Conservation (phyloP, 35 echinoderm and acorn worm species). For the Nesometra sesokonis region DNA sequence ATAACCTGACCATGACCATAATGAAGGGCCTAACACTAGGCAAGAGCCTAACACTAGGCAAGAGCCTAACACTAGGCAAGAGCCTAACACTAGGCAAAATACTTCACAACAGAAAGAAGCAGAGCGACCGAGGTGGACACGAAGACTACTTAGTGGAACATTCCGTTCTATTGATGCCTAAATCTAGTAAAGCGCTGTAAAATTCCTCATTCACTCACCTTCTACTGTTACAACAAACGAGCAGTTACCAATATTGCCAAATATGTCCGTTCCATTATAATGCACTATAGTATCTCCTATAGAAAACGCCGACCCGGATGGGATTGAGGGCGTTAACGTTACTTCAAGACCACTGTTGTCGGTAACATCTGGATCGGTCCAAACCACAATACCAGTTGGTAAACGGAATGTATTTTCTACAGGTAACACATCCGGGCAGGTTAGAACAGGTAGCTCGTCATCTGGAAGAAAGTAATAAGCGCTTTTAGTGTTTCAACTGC, state of each 20-base stretch:
- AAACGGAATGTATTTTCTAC: background rate
- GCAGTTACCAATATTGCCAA: slow-evolving; percentile 2
- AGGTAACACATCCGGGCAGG: background rate
- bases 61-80: no score
- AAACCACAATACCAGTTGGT: background rate
- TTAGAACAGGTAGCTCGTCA: background rate
- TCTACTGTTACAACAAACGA: slow-evolving; percentile 7
- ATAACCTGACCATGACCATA: no score
- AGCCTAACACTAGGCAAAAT: no score
- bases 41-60: no score
- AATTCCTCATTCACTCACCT: background rate
- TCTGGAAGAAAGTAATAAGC: background rate
- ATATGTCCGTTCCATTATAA: background rate
- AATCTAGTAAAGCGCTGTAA: no score
- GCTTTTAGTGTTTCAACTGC: no score
- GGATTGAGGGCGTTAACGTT: background rate
- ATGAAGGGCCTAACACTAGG: no score
- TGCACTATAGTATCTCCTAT: background rate
- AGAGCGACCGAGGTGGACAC: no score
- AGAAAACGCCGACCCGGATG: background rate
- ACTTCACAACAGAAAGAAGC: no score
- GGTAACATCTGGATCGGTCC: background rate
- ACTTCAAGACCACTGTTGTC: slow-evolving; percentile 12
- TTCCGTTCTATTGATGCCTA: no score
- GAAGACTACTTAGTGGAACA: no score